Conservation (phyloP, 2,797 vertebrate species). For the Enteromius unitaeniatus region DNA sequence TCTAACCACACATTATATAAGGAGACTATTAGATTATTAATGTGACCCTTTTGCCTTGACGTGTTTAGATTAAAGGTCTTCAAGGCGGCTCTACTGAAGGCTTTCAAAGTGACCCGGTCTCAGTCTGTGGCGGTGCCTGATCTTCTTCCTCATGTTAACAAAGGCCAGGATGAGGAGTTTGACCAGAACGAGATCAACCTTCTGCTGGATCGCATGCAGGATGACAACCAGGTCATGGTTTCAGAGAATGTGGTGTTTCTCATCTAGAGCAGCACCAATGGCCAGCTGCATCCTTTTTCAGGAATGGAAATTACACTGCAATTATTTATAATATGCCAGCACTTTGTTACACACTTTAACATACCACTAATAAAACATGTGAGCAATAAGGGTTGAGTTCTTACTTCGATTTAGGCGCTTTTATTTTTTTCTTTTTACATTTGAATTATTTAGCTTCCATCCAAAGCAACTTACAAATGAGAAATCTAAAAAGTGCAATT, state of each 20-base stretch:
- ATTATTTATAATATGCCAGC: slow-evolving; percentile 2
- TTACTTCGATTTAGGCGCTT: background rate
- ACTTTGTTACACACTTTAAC: background rate
- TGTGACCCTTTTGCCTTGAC: background rate
- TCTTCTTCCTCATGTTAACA: slow-evolving; percentile 67
- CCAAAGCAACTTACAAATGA: background rate
- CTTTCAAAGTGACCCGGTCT: slow-evolving; percentile 68
- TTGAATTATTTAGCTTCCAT: background rate
- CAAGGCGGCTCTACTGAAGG: slow-evolving; percentile 69
- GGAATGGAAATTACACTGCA: background rate
- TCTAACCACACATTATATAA: background rate
- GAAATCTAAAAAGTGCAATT: background rate
- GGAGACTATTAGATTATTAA: background rate
- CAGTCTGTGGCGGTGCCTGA: slow-evolving; percentile 69
- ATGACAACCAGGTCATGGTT: slow-evolving; percentile 76
- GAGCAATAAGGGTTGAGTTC: background rate
- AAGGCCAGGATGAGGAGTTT: slow-evolving; percentile 64
- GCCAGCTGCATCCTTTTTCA: background rate
- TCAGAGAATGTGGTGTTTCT: slow-evolving; percentile 75
- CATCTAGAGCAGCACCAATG: slow-evolving; percentile 59
- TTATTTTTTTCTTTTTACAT: background rate
- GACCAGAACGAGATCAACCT: slow-evolving; percentile 66
- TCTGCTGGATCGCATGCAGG: slow-evolving; percentile 71
- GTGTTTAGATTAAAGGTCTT: slow-evolving; percentile 68
- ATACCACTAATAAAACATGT: slow-evolving; percentile 28